Evolutionary conservation across 2,888 invertebrate species (phyloP), one percentile per base, ranked within the genome.

Genomic region (Drosophila gaucha): DNA sequence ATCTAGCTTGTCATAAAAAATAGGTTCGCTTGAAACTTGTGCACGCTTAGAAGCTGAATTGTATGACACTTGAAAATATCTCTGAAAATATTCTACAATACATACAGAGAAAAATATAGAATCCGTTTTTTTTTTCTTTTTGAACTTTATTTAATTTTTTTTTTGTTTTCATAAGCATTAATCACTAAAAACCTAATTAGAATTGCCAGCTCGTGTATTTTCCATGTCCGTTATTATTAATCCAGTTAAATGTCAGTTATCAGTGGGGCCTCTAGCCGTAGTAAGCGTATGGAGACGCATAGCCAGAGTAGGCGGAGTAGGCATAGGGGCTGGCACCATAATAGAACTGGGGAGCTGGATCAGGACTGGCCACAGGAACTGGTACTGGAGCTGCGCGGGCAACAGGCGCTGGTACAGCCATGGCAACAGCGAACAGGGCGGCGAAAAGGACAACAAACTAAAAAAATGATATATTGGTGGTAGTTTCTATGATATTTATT

Each of bases 221-320:
- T 63, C 66, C 58, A 64, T 77, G 57, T 83, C 75, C 75, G 83
- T 73, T 76, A 71, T 63, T 72, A 72, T 35, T 10, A 63, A 39
- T 67, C 77, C 75, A 73, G 39, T 44, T 39, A 35, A 41, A 55
- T 41, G n/a, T 51, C 65, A 39, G 62, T 59, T 26, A 46, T 63
- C 43, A 44, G 54, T 46, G 35, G 6, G 39, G 22, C 58, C 43
- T 33, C 82, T 85, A 90, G 43, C 90, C 90, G 33, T 90, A 90
- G 52, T 90, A 90, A 14, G 84, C 71, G 66, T 90, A 90, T n/a
- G 89, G 90, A n/a, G 90, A 78, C 10, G 75, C 84, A 57, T 82
- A 90, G n/a, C 77, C 89, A 2, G 79, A 62, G 62, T 75, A 80
- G 12, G 84, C 84, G n/a, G 76, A 68, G 55, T 90, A 89, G 47